A percentile compares a stretch with the other conserved stretches of the same genome.
Evolutionary conservation across 2,888 invertebrate species (phyloP).

Genomic region (Melieria omissa): DNA sequence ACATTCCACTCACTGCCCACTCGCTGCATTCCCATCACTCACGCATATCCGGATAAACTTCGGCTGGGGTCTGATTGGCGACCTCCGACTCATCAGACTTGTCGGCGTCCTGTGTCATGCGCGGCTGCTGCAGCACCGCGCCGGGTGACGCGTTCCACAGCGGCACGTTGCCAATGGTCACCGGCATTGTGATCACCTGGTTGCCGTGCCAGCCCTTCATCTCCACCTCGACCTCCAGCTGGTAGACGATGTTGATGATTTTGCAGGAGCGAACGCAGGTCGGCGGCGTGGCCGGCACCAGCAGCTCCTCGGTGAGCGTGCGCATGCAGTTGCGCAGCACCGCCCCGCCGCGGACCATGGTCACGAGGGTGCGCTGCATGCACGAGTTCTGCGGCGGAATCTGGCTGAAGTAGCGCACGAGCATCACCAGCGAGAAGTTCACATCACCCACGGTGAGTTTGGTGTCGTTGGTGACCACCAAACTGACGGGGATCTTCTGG

Average conservation of each 20-base stretch:
- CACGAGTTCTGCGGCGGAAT: conserved; percentile 46
- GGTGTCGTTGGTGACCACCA: conserved; percentile 72
- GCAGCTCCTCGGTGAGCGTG: conserved; percentile 52
- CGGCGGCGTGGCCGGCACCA: conserved; percentile 63
- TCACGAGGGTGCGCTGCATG: conserved; percentile 56
- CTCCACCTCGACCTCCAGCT: conserved; percentile 57
- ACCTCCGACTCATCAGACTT: background rate
- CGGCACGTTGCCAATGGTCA: conserved; percentile 64
- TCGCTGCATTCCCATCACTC: conserved; percentile 17
- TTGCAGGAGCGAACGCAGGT: conserved; percentile 56
- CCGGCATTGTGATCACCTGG: conserved; percentile 59
- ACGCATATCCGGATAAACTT: conserved; percentile 41
- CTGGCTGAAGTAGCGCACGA: conserved; percentile 55
- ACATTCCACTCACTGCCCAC: background rate
- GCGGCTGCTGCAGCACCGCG: conserved; percentile 43
- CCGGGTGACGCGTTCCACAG: conserved; percentile 42
- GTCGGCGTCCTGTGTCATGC: no score
- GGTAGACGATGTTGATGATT: conserved; percentile 61
- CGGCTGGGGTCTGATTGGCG: conserved; percentile 23
- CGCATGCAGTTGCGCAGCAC: conserved; percentile 53
- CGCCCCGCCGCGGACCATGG: conserved; percentile 51
- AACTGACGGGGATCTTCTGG: conserved; percentile 56
- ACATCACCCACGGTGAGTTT: conserved; percentile 57
- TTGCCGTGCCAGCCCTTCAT: conserved; percentile 53
- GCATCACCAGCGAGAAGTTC: conserved; percentile 54